phyloP scores from a whole-genome alignment of 2,113 vertebrate genomes.

The Syngnathus typhle region DNA sequence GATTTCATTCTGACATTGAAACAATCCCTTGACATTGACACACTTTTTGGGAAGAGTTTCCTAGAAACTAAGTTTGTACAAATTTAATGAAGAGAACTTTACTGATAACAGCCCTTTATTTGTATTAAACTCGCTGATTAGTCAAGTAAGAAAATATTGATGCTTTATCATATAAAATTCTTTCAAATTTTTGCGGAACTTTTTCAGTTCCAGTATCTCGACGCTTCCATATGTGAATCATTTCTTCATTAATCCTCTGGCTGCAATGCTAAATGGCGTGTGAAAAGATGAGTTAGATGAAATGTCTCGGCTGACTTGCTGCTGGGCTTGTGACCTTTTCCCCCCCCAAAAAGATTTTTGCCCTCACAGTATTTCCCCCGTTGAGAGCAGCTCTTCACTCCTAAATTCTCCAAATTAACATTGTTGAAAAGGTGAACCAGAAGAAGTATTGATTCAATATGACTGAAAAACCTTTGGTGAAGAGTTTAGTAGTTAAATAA shows the following conservation, averaged over 20 bases:
- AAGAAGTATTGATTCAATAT: background rate
- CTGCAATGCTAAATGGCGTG: background rate
- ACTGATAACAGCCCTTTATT: too few relatives aligned
- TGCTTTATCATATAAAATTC: too few relatives aligned
- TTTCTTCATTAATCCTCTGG: background rate
- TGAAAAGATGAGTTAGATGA: background rate
- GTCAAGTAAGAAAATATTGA: too few relatives aligned
- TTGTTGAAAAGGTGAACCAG: constrained; percentile 22
- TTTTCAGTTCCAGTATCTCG: too few relatives aligned
- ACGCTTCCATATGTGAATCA: background rate
- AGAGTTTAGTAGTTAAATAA: background rate
- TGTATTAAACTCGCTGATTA: too few relatives aligned
- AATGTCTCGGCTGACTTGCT: background rate
- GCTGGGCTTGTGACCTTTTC: constrained; percentile 7
- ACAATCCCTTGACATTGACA: constrained; percentile 1
- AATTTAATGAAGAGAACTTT: too few relatives aligned
- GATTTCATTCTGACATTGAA: constrained; percentile 40
- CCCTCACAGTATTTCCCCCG: constrained; percentile 6
- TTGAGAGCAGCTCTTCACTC: constrained; percentile 3
- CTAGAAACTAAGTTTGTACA: background rate
- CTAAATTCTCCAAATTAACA: constrained; percentile 10
- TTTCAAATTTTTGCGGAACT: too few relatives aligned
- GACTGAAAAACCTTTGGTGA: background rate
- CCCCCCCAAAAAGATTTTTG: background rate
- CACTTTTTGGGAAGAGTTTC: background rate